Evolutionary conservation across 2,113 vertebrate species (phyloP), one percentile per base, ranked within the genome.

Genomic region (Pipra filicauda): DNA sequence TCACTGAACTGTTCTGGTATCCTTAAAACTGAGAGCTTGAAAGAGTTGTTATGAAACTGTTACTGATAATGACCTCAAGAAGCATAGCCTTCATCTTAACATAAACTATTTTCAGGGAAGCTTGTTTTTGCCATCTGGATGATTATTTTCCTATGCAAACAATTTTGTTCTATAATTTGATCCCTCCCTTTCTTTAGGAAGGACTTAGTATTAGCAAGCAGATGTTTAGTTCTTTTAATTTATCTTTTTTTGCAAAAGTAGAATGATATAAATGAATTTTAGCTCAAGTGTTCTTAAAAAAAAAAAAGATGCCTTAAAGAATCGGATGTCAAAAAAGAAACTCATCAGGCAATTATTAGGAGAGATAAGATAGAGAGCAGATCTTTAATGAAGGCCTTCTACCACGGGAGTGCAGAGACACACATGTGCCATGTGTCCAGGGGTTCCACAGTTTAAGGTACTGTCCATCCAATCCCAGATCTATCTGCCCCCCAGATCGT

Each of bases 111-210:
- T 73, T 86, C 43, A 66, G 48, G 4, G 3, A 43, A 59, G 30
- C 33, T 59, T 80, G 49, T 62, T 86, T 95, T 93, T 91, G 39
- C 75, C 76, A 80, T 92, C 67, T 93, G 85, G 49, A 51, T 92
- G 33, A 91, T 51, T 77, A 83, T 93, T 97, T 84, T 90, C 41
- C 69, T 91, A 14, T 74, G 67, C 59, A 94, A 96, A 83, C 24
- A 86, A 58, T 62, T 84, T 62, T 76, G 12, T 73, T 71, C 48
- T 54, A 18, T 80, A 54, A 73, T 64, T 62, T 11, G 2, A 31
- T 62, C 31, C 16, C 26, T 41, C 15, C 31, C 5, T 92, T 86
- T 88, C 51, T 90, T 88, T 83, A 12, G 6, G 26, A 85, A 89
- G 44, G 44, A 43, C 8, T 57, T 76, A 57, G 28, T 39, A 41